Conservation (phyloP, 2,888 invertebrate species). For the Phoenoteleia sp. region DNA sequence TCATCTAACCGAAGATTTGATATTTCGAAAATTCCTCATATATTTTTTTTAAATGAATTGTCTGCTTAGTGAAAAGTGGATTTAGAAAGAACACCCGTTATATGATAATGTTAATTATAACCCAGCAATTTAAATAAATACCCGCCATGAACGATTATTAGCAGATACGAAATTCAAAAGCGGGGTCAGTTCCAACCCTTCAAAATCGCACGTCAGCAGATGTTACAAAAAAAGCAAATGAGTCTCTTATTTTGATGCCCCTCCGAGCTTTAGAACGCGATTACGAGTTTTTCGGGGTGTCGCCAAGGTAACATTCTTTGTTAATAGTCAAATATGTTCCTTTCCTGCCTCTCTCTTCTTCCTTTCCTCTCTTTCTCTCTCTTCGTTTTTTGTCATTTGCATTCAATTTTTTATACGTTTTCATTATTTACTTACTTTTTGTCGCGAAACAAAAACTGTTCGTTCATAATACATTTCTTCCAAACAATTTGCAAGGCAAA, state of each 20-base stretch:
- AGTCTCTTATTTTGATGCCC: constrained; percentile 50
- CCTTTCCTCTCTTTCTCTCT: not conserved
- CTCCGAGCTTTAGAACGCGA: constrained; percentile 45
- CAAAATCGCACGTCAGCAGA: constrained; percentile 45
- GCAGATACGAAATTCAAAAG: constrained; percentile 26
- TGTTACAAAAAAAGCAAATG: constrained; percentile 43
- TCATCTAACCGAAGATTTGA: too few relatives aligned
- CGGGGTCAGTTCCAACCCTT: constrained; percentile 21
- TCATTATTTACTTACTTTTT: constrained; percentile 64
- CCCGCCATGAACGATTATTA: not conserved
- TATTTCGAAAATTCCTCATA: too few relatives aligned
- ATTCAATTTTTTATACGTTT: constrained; percentile 65
- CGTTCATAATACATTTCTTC: constrained; percentile 69
- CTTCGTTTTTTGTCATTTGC: constrained; percentile 37
- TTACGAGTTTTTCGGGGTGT: constrained; percentile 61
- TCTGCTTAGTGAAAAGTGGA: too few relatives aligned
- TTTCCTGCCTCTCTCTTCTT: not conserved
- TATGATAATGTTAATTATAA: not conserved
- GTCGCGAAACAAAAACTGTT: constrained; percentile 61
- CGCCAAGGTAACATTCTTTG: constrained; percentile 62
- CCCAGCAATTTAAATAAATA: constrained; percentile 1
- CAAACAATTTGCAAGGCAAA: constrained; percentile 67
- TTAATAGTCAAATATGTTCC: constrained; percentile 47
- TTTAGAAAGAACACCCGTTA: not conserved
- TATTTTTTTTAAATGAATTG: too few relatives aligned